Base-by-base conservation (phyloP, 1,140 invertebrate species). In the Ips nitidus region DNA sequence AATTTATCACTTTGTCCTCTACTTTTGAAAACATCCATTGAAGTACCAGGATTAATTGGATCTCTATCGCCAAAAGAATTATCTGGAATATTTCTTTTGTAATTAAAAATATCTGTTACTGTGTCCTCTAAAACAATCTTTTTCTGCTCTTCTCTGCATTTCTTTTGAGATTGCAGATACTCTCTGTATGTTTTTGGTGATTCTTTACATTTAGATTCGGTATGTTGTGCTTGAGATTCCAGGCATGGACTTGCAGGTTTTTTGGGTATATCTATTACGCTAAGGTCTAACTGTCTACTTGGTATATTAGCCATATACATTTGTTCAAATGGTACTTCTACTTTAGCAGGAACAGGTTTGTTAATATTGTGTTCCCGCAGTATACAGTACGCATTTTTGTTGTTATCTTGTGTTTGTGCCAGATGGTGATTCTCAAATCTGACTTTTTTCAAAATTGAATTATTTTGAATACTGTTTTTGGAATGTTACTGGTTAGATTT, bases 261-360 rank as follows among this genome's bases (percentile, higher is more conserved):
- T 42, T 50, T 47, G 36, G 72, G 66, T 2, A 70, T 55, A 60
- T 80, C 77, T 40, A 80, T 74, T 40, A 80, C 57, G 72, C 79
- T 80, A 47, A 80, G 75, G 72, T 80, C 79, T 69, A 80, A 72
- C 53, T 77, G 61, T 43, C 76, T 68, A 72, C 76, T 79, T 4
- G 79, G 79, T 8, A 80, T 69, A 70, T 80, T 79, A 8, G 76
- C 76, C 75, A 78, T 73, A 66, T 80, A 79, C 38, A 79, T 75
- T 68, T 80, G 73, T 60, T 77, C 70, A 69, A 80, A 79, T 50
- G 42, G 71, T 39, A 43, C 66, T 72, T 6, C 47, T 40, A 2
- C 43, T 42, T 52, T 64, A 50, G 41, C 4, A 53, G 8, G 22
- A 60, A 36, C 1, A 22, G 8, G 6, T 22, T 66, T 45, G 4